A percentile compares a stretch with the other conserved stretches of the same genome.
phyloP scores from a whole-genome alignment of 1,140 invertebrate genomes.

The Sitophilus oryzae region DNA sequence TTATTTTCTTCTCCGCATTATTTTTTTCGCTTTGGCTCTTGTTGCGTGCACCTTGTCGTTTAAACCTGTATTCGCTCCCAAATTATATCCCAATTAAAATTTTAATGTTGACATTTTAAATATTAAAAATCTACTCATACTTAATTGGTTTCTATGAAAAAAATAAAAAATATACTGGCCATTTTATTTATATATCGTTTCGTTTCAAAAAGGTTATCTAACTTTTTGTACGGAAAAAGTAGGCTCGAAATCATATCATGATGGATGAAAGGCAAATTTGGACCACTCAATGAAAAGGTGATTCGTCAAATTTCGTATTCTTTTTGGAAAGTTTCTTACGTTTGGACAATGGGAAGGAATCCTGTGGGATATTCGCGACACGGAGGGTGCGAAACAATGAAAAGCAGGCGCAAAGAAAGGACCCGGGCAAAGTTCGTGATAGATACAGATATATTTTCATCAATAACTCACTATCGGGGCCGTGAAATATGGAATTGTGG shows the following conservation, averaged over 20 bases:
- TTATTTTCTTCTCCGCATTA: not conserved
- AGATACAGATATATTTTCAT: conserved; percentile 28
- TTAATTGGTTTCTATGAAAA: too few species aligned
- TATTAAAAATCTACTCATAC: too few species aligned
- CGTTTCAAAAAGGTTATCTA: too few species aligned
- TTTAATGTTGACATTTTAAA: too few species aligned
- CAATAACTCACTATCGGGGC: conserved; percentile 34
- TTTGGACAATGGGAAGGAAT: conserved; percentile 21
- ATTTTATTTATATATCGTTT: too few species aligned
- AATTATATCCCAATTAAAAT: not conserved
- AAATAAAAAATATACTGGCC: too few species aligned
- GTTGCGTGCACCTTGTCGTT: not conserved
- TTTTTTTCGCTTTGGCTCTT: not conserved
- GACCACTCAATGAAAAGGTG: conserved; percentile 16
- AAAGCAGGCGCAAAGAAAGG: conserved; percentile 13
- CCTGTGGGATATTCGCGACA: conserved; percentile 25
- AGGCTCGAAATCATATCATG: not conserved
- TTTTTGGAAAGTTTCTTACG: conserved; percentile 16
- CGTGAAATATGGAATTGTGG: conserved; percentile 35
- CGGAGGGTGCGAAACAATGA: conserved; percentile 18
- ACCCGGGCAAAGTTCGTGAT: conserved; percentile 21
- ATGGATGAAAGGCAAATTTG: not conserved
- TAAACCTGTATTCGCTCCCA: not conserved
- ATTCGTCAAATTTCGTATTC: conserved; percentile 28
- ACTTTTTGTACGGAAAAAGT: too few species aligned